These are phyloP conservation scores for Aix galericulata DNA, from an alignment of 2,113 vertebrate species.

Conservation along the genomic window DNA sequence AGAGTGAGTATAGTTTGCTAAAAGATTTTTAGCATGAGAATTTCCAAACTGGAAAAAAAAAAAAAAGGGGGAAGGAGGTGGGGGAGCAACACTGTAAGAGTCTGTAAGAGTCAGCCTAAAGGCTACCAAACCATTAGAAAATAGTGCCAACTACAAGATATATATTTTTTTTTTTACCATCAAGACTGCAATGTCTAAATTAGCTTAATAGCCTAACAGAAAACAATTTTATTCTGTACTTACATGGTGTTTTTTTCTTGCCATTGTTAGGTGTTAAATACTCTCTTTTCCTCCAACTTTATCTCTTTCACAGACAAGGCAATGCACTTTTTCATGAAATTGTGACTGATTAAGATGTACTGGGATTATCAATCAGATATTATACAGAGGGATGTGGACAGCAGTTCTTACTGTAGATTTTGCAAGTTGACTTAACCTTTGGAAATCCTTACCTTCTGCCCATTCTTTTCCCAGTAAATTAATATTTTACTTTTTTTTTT, in stretches of 20 bases:
- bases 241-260: not conserved
- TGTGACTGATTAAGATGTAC: not conserved
- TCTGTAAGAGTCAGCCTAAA: not conserved
- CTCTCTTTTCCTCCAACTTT: not conserved
- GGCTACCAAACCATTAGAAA: constrained; percentile 11
- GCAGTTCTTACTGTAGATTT: not conserved
- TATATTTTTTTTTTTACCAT: not conserved
- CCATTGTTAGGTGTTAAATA: not conserved
- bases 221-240: not conserved
- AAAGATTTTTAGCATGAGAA: constrained; percentile 25
- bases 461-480: not conserved
- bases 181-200: not conserved
- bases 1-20: not conserved
- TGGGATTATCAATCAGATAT: not conserved
- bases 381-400: not conserved
- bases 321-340: accelerated
- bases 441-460: not conserved
- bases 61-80: no score
- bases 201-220: not conserved
- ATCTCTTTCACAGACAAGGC: not conserved
- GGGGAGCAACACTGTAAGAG: not conserved
- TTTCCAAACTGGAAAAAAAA: not conserved
- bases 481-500: not conserved
- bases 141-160: not conserved
- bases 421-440: not conserved